Conservation (phyloP, 2,797 vertebrate genomes). For the Furcifer pardalis region DNA sequence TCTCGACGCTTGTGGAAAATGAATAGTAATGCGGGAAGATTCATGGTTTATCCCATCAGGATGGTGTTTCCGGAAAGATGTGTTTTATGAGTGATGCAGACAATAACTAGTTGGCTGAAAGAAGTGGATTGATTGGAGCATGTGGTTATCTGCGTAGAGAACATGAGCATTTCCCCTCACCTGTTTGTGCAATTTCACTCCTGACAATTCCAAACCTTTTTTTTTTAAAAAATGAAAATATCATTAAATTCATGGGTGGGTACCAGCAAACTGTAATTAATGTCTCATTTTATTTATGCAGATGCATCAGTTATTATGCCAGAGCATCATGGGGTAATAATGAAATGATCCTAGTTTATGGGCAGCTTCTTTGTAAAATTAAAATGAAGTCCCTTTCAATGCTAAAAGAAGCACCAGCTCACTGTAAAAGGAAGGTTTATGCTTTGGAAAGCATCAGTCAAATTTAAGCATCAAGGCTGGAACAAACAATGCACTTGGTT, state of each 20-base stretch:
- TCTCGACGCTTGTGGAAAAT: conserved; percentile 65
- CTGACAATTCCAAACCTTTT: conserved; percentile 29
- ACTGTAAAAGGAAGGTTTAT: conserved; percentile 27
- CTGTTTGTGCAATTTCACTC: conserved; percentile 51
- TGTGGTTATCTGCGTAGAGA: conserved; percentile 50
- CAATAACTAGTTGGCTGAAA: conserved; percentile 69
- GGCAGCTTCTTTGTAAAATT: conserved; percentile 41
- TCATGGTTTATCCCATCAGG: conserved; percentile 65
- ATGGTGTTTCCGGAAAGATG: conserved; percentile 59
- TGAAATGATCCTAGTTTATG: conserved; percentile 58
- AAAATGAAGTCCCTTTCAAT: conserved; percentile 58
- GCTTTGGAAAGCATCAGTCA: conserved; percentile 41
- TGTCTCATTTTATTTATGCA: conserved; percentile 56
- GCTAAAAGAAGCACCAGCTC: neutral
- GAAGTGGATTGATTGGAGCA: conserved; percentile 50
- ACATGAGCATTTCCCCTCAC: conserved; percentile 19
- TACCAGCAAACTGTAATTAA: conserved; percentile 57
- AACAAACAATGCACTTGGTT: conserved; percentile 47
- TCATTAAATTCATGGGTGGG: conserved; percentile 34
- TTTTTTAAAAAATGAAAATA: neutral
- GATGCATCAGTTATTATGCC: conserved; percentile 46
- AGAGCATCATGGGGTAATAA: conserved; percentile 37
- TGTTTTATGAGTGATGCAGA: conserved; percentile 68
- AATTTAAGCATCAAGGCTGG: conserved; percentile 28
- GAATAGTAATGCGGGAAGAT: conserved; percentile 70